Percentiles rank a stretch among this genome's conserved stretches.
Evolutionary conservation across 2,888 invertebrate genomes (phyloP).

Genomic region (Pristionchus arcanus): DNA sequence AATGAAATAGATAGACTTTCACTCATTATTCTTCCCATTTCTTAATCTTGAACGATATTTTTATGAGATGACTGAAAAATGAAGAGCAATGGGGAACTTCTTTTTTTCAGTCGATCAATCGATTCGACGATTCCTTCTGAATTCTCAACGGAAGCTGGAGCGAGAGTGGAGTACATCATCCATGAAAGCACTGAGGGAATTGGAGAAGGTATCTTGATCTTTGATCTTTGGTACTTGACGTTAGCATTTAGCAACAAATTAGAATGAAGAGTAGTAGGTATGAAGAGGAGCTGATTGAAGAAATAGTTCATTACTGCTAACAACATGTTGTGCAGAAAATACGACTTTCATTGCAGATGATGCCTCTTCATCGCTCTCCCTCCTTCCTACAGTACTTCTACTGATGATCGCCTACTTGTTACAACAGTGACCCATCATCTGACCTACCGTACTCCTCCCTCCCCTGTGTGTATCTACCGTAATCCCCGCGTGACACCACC

Average conservation of each 20-base stretch:
- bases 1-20: neutral
- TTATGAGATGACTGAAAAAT: no score
- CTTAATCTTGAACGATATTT: no score
- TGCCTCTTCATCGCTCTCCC: conserved; percentile 49
- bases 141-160: neutral
- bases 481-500: conserved; percentile 18
- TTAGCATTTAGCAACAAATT: no score
- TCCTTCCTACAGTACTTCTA: conserved; percentile 24
- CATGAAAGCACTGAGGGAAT: conserved; percentile 59
- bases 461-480: conserved; percentile 2
- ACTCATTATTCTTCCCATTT: neutral
- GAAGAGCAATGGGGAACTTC: neutral
- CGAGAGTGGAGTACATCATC: conserved; percentile 71
- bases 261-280: no score
- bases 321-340: neutral
- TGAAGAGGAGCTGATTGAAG: no score
- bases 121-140: neutral
- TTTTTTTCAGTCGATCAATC: neutral
- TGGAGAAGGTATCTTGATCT: neutral
- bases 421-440: neutral
- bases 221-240: neutral
- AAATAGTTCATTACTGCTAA: no score
- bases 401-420: conserved; percentile 6
- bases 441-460: neutral
- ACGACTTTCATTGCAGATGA: conserved; percentile 7